These are phyloP conservation scores for Cyanoramphus novaezelandiae DNA, from an alignment of 2,113 vertebrate species.

Conservation along the genomic window DNA sequence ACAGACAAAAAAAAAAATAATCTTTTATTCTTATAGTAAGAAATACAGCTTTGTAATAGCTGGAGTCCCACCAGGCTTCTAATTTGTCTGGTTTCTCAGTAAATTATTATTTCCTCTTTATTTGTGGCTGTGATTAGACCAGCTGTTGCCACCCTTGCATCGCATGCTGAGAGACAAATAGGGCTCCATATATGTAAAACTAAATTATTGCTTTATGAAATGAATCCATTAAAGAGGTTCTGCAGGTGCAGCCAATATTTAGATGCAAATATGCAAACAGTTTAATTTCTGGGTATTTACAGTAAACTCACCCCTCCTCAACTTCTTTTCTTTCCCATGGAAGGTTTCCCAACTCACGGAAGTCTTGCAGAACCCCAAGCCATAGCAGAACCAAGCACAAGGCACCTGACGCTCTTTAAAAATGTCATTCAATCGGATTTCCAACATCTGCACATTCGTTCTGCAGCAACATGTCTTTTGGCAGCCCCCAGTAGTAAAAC, in stretches of 20 bases:
- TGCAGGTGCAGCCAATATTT: neutral
- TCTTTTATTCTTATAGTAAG: neutral
- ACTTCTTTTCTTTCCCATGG: neutral
- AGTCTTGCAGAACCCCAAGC: neutral
- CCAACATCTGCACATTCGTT: neutral
- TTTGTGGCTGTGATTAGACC: neutral
- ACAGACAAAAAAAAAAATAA: neutral
- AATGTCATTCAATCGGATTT: neutral
- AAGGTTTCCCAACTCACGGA: neutral
- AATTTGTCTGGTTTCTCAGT: neutral
- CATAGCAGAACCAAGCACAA: neutral
- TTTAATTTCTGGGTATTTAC: neutral
- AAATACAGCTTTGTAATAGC: neutral
- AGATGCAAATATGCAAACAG: neutral
- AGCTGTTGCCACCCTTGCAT: neutral
- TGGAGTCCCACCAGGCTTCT: neutral
- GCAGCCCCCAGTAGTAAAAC: neutral
- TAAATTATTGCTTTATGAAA: neutral
- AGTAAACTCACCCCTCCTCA: neutral
- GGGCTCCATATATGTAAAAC: neutral
- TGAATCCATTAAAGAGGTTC: neutral
- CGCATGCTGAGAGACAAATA: neutral
- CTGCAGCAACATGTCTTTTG: neutral
- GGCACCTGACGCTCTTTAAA: neutral
- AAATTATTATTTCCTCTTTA: neutral